Base-by-base conservation (phyloP, 2,797 vertebrate species). In the Smutsia temminckii region DNA sequence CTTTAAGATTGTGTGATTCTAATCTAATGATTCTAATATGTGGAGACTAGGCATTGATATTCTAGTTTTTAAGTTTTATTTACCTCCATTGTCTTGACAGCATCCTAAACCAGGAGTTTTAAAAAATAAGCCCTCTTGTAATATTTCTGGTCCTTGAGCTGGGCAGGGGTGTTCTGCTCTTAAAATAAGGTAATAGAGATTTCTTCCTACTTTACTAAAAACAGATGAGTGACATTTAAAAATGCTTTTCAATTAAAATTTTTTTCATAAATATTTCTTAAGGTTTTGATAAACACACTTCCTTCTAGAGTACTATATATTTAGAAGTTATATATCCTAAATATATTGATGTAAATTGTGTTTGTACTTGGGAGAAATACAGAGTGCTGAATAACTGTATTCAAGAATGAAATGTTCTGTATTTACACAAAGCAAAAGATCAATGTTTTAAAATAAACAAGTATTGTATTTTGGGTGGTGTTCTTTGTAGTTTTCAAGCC, bases 181-280 rank as follows among this genome's bases (percentile, higher is more conserved):
- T 86, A 79, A 92, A 94, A 63, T 92, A 94, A 84, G n/a, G 66
- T 89, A 79, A 34, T 75, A 72, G 81, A 77, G n/a, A 1, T 53
- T n/a, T 42, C 90, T 89, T 93, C 46, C 55, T 95, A 40, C 25
- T 74, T 97, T 77, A 87, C 75, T 90, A 55, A 93, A 80, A 88
- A 61, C 23, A 83, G 18, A 55, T 80, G 18, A 79, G 64, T 92
- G 75, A 2, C 20, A 40, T 80, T 63, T 64, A 46, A 63, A 71
- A 85, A 17, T 34, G 10, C 5, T 86, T 93, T 91, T 89, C 13
- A 78, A 37, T 71, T 92, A 80, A 53, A 32, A 6, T 51, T 72
- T 94, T 32, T 46, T 87, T 64, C 63, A 79, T 66, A 94, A 90
- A 57, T 66, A 64, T 85, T 93, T 89, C 32, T 85, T 89, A 93